Base-by-base conservation (phyloP, 2,888 invertebrate genomes). In the Pteria penguin region DNA sequence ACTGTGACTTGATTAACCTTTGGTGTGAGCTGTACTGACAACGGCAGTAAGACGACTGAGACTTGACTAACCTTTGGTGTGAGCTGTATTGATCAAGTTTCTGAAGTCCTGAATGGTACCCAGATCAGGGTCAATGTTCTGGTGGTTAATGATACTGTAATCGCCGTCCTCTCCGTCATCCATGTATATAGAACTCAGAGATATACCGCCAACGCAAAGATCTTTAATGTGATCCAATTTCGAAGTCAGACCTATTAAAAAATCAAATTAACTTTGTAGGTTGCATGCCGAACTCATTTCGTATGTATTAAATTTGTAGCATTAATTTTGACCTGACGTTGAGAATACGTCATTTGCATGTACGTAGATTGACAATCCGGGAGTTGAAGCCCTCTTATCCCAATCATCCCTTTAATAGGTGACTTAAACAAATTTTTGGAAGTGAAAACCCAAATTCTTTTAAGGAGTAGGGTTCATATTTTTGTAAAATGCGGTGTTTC, bases 121-220 rank as follows among this genome's bases (percentile, higher is more conserved):
- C 88, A 95, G 97, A 66, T 94, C 94, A 0, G 94, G 90, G 83
- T 96, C 95, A 33, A 97, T 94, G n/a, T 94, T 93, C 70, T 92
- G 94, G 91, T 95, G 97, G 92, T 97, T 94, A 27, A 95, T 79
- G 82, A 97, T 95, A 88, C 97, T 97, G 84, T 97, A 96, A 0
- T 97, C 97, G 4, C 73, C 71, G 4, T 81, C 74, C 5, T 57
- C 27, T 4, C 29, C 67, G 33, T 77, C 78, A 11, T 83, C 82
- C 33, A 79, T 70, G 73, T 87, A 88, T 72, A 90, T 80, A 2
- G 88, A 87, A 68, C 87, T 88, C 14, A 91, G 80, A 1, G 90
- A 85, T n/a, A 91, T 79, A 4, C 87, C 84, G 24, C 84, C 83
- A 0, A 89, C 83, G 4, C 88, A 89, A 0, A 90, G 81, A 27